Evolutionary conservation across 2,797 vertebrate genomes (phyloP), one percentile per base, ranked within the genome.

Genomic region (Spheniscus humboldti): DNA sequence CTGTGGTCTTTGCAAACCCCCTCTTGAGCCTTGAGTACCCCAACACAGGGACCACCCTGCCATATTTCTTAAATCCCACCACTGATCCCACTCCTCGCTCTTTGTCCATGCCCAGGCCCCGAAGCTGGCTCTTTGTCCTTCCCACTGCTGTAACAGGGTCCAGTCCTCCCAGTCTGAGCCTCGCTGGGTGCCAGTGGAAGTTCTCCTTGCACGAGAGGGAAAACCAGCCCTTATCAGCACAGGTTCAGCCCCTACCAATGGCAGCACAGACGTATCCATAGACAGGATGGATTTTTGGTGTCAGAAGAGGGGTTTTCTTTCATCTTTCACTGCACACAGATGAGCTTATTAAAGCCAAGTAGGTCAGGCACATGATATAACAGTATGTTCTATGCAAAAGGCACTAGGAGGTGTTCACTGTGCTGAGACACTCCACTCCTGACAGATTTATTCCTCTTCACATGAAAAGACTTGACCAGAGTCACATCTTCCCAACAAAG

Each of bases 341-440:
- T 41, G 83, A 95, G 90, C 66, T 94, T 95, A 95, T 90, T 94
- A 96, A 94, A 86, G 80, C 59, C 86, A 95, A 95, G 80, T 92
- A 81, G 90, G 96, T 94, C 93, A 94, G 76, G 80, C 63, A 72
- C 20, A 59, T 53, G 94, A 62, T 88, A 45, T 17, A 86, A 76
- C 69, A 81, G 86, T 62, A 53, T 45, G 63, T 69, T 76, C 88
- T 86, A 5, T 52, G 91, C 79, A 76, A 95, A 95, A 95, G 93
- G 71, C 90, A 73, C 57, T 24, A 88, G 76, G 93, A 96, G 79
- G 85, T 88, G 82, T 48, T 90, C 66, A 23, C n/a, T 88, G 76
- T 79, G 80, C 82, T 69, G 75, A 86, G 91, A 86, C 60, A 83
- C 86, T 86, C 67, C 55, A 84, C 88, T 90, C 85, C 60, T 88